Conservation (phyloP, 2,113 vertebrate species). For the Hippopotamus amphibius region DNA sequence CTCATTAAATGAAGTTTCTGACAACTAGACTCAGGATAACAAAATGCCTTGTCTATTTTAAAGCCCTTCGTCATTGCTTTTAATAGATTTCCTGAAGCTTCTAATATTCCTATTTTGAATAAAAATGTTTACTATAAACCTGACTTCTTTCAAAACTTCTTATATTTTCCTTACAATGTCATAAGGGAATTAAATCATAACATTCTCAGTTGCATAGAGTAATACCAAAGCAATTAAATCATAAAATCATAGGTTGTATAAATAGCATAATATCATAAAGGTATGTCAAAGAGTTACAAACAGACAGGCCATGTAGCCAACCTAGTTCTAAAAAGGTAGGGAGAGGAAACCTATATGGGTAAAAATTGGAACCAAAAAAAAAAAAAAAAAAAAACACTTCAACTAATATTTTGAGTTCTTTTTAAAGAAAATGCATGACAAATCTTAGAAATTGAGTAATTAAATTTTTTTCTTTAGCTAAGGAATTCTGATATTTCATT, state of each 20-base stretch:
- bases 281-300: background rate
- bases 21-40: background rate
- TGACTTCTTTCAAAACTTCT: conserved; percentile 22
- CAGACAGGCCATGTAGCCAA: background rate
- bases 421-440: conserved; percentile 11
- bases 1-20: conserved; percentile 30
- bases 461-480: background rate
- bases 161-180: background rate
- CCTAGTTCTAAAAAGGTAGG: background rate
- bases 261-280: background rate
- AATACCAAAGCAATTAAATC: background rate
- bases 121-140: background rate
- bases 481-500: conserved; percentile 46
- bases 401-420: background rate
- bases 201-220: background rate
- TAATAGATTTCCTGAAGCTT: conserved; percentile 58
- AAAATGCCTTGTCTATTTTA: background rate
- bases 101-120: conserved; percentile 43
- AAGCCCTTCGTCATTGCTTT: conserved; percentile 41
- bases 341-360: background rate
- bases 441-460: background rate
- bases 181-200: background rate
- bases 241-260: background rate
- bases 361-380: background rate
- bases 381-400: background rate